Percentiles rank a stretch among this genome's conserved stretches.
Evolutionary conservation across 2,888 invertebrate species (phyloP).

Genomic region (Keiferia lycopersicella): DNA sequence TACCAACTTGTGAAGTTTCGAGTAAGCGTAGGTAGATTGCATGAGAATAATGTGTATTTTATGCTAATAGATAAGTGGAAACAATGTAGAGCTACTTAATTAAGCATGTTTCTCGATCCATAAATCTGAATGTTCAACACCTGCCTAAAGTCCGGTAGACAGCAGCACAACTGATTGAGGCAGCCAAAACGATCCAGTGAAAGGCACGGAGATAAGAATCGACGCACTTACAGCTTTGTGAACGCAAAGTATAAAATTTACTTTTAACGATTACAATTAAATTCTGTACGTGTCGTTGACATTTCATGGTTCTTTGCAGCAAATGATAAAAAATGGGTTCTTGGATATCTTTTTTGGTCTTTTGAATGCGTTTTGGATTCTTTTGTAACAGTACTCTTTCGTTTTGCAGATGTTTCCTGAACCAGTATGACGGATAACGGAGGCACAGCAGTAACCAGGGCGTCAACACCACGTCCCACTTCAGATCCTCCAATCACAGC

Average conservation of each 20-base stretch:
- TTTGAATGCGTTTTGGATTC: not conserved
- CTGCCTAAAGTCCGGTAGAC: slow-evolving; percentile 39
- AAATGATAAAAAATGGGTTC: not conserved
- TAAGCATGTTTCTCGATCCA: slow-evolving; percentile 73
- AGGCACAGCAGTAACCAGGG: slow-evolving; percentile 71
- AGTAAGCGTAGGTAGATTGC: slow-evolving; percentile 31
- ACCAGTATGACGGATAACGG: slow-evolving; percentile 76
- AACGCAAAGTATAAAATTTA: slow-evolving; percentile 19
- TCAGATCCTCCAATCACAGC: slow-evolving; percentile 71
- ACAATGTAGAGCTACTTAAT: slow-evolving; percentile 70
- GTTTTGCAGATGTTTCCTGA: slow-evolving; percentile 63
- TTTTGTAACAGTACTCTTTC: slow-evolving; percentile 32
- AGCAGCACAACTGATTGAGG: slow-evolving; percentile 29
- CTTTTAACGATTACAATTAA: slow-evolving; percentile 2
- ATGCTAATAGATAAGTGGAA: slow-evolving; percentile 54
- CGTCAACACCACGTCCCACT: slow-evolving; percentile 74
- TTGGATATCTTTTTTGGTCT: slow-evolving; percentile 3
- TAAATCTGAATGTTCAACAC: slow-evolving; percentile 70
- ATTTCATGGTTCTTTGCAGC: slow-evolving; percentile 13
- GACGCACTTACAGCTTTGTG: slow-evolving; percentile 27
- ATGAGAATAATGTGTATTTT: slow-evolving; percentile 55
- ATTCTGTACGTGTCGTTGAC: not conserved
- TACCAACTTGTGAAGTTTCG: slow-evolving; percentile 31
- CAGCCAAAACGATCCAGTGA: slow-evolving; percentile 48
- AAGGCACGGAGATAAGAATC: slow-evolving; percentile 56